A percentile compares a stretch with the other conserved stretches of the same genome.
Conservation (phyloP, 2,888 invertebrate species). For the Lithophane semibrunnea region DNA sequence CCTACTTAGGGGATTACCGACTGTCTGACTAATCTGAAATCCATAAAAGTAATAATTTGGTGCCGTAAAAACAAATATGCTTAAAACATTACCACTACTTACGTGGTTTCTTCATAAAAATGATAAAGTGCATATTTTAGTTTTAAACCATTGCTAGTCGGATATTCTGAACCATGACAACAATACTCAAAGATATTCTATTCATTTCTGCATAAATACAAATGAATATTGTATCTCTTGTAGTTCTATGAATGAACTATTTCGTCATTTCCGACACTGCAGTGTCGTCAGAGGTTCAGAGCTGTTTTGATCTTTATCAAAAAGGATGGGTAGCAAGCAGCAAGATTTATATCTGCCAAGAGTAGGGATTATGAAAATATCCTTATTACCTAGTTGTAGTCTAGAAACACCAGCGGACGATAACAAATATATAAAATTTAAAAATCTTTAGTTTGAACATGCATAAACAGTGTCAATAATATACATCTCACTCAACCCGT, state of each 20-base stretch:
- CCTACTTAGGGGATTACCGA: neutral
- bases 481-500: neutral
- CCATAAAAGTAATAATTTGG: neutral
- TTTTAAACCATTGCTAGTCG: neutral
- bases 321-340: slow-evolving; percentile 24
- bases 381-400: neutral
- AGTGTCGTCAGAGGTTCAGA: slow-evolving; percentile 24
- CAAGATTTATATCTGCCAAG: neutral
- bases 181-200: slow-evolving; percentile 33
- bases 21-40: slow-evolving; percentile 9
- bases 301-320: slow-evolving; percentile 29
- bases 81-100: neutral
- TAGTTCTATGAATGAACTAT: slow-evolving; percentile 40
- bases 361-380: slow-evolving; percentile 8
- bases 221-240: slow-evolving; percentile 26
- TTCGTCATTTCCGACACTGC: slow-evolving; percentile 41
- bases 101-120: neutral
- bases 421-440: neutral
- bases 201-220: slow-evolving; percentile 31
- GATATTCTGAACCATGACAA: slow-evolving; percentile 1
- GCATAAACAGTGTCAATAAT: neutral
- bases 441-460: neutral
- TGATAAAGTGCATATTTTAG: neutral
- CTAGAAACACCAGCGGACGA: neutral
- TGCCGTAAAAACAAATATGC: slow-evolving; percentile 1